Evolutionary conservation across 1,140 invertebrate genomes (phyloP).

Genomic region (Polypedilum pembai): DNA sequence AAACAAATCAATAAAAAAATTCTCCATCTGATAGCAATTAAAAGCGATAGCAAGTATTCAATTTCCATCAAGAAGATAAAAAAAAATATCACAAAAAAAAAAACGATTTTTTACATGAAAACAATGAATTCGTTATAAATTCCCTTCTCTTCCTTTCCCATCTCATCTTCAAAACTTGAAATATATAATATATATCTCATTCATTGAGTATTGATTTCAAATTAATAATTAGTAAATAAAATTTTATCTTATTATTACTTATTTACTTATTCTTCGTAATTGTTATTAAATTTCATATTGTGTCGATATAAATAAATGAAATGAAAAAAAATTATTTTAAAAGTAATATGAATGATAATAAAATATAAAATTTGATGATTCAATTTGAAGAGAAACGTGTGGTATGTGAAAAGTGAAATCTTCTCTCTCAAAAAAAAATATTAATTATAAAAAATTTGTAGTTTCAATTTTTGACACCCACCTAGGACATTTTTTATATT

Average conservation of each 20-base stretch:
- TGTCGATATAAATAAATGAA: background rate
- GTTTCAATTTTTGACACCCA: no score
- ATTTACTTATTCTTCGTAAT: background rate
- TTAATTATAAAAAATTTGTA: no score
- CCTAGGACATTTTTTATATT: no score
- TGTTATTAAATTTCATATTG: constrained; percentile 14
- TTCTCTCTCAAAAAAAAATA: no score
- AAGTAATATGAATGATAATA: no score
- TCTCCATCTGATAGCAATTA: no score
- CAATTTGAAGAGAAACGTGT: no score
- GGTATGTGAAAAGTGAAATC: no score
- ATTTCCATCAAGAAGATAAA: background rate
- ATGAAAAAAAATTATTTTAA: background rate
- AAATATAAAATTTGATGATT: no score
- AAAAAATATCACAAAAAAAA: background rate
- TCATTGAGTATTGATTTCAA: constrained; percentile 8
- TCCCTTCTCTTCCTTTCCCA: background rate
- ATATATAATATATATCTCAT: background rate
- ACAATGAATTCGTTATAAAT: background rate
- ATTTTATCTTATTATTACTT: background rate
- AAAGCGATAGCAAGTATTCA: background rate
- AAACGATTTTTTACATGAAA: background rate
- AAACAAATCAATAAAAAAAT: no score
- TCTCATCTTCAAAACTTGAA: no score
- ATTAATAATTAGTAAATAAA: constrained; percentile 17